Evolutionary conservation across 2,797 vertebrate genomes (phyloP).

Genomic region (Cyclopterus lumpus): DNA sequence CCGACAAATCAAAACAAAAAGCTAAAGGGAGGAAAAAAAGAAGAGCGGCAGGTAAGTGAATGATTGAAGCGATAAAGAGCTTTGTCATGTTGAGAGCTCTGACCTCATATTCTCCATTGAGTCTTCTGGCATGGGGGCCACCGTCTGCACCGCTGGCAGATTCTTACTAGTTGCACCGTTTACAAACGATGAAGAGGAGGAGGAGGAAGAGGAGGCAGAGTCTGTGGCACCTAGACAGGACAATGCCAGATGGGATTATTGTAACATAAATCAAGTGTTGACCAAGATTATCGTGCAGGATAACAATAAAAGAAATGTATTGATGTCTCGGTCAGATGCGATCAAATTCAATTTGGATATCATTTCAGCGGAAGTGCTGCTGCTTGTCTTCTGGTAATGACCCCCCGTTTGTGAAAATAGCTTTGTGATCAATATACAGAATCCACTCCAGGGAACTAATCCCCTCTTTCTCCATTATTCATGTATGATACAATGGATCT

Average conservation of each 20-base stretch:
- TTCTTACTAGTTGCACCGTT: conserved; percentile 99
- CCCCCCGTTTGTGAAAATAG: conserved; percentile 62
- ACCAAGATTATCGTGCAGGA: conserved; percentile 17
- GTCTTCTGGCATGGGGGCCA: conserved; percentile 98
- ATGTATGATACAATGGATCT: conserved; percentile 44
- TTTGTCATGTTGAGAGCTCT: conserved; percentile 34
- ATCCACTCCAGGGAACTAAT: conserved; percentile 56
- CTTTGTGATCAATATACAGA: conserved; percentile 71
- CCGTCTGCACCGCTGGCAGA: conserved; percentile 97
- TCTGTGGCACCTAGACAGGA: conserved; percentile 91
- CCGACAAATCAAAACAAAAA: conserved; percentile 58
- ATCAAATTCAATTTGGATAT: conserved; percentile 61
- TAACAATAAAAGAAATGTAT: conserved; percentile 34
- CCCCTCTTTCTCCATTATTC: conserved; percentile 56
- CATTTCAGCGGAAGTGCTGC: conserved; percentile 53
- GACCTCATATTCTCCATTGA: conserved; percentile 98
- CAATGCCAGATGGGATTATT: background rate
- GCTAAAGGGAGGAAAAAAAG: conserved; percentile 33
- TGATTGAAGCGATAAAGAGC: conserved; percentile 36
- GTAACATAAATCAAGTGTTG: conserved; percentile 18
- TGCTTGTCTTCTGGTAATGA: conserved; percentile 63
- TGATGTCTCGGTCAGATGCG: conserved; percentile 37
- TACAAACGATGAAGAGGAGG: conserved; percentile 97
- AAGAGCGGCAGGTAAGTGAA: conserved; percentile 47
- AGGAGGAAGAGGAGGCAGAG: conserved; percentile 96